Base-by-base conservation (phyloP, 2,113 vertebrate genomes). In the Atlantisia rogersi region DNA sequence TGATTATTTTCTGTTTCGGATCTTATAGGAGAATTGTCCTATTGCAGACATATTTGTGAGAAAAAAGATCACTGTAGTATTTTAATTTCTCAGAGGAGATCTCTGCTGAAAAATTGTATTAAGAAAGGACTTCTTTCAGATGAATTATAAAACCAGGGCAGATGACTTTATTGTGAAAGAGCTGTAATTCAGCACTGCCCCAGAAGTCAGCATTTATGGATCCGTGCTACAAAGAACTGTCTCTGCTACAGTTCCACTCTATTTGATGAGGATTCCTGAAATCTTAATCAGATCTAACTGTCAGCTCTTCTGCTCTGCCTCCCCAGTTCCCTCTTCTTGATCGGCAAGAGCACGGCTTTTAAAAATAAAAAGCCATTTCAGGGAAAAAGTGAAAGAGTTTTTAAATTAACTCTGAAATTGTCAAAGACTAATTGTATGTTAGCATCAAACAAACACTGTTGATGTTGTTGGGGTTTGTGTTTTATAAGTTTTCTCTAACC, bases 401-500 rank as follows among this genome's bases (percentile, higher is more conserved):
- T 97, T 90, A 96, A 98, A 98, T 98, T 96, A 97, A 95, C 93
- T 91, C 48, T 84, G 90, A 96, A 96, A 97, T 95, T 96, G 97
- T 97, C 95, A 96, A 86, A 95, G 74, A 94, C 96, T 97, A 98
- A 98, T 98, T 98, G 97, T 98, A 97, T 89, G 96, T 96, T 98
- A 96, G 95, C 95, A 94, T 94, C 94, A 97, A 97, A 97, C 91
- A 98, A 98, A 97, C 90, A 94, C 15, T 84, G 87, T 94, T 91
- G 85, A 86, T 95, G 92, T 96, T 95, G 82, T 90, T 94, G 85
- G 46, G 69, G 91, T 98, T 97, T 97, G 77, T 96, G 88, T 97
- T 97, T 97, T 97, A 46, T 96, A 97, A 97, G 95, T 97, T 98
- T 97, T 97, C 96, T 97, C 97, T 97, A 98, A 98, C 97, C 97